A percentile compares a stretch with the other conserved stretches of the same genome.
Conservation (phyloP, 2,113 vertebrate species). For the Tychaedon coryphoeus region DNA sequence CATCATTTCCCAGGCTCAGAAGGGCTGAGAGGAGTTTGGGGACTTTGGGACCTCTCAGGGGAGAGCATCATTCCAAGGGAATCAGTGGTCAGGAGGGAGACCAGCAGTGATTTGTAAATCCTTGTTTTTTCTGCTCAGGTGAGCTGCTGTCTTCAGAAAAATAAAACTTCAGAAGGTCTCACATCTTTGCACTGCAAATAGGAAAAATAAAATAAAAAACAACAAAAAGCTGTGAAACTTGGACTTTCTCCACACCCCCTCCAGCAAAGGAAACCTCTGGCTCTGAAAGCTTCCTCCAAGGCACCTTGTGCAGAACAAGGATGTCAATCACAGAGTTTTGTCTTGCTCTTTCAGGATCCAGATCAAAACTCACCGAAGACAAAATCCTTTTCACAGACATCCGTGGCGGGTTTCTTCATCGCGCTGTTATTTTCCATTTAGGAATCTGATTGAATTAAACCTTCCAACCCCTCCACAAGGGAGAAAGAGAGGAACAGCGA, state of each 20-base stretch:
- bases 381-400: conserved; percentile 2
- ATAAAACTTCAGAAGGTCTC: not conserved
- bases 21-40: not conserved
- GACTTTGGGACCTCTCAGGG: not conserved
- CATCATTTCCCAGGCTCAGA: not conserved
- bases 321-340: conserved; percentile 42
- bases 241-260: conserved; percentile 18
- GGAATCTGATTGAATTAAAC: conserved; percentile 48
- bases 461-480: conserved; percentile 10
- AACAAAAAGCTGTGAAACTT: not conserved
- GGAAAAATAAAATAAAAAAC: not conserved
- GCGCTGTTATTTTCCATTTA: conserved; percentile 29
- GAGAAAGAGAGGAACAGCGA: not conserved
- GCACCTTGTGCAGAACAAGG: conserved; percentile 29
- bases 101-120: not conserved
- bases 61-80: not conserved
- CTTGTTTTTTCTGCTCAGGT: not conserved
- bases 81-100: not conserved
- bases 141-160: not conserved
- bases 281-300: conserved; percentile 34
- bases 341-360: conserved; percentile 13
- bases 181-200: not conserved
- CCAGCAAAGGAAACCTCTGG: conserved; percentile 40
- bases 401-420: accelerated
- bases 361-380: conserved; percentile 19